Conservation (phyloP, 2,797 vertebrate species). For the Harpagifer antarcticus region DNA sequence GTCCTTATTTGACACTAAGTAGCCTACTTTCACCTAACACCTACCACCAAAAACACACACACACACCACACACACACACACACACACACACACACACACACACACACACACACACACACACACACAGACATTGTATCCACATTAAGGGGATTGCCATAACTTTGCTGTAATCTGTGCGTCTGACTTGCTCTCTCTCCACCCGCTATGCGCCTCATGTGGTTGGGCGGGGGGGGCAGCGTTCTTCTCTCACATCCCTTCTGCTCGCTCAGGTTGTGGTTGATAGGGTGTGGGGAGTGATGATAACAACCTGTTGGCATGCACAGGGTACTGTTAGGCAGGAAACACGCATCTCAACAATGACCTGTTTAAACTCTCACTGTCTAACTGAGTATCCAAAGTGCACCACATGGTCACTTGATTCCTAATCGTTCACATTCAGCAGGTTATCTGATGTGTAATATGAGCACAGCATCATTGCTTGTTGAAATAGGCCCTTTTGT, state of each 20-base stretch:
- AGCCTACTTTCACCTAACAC: slow-evolving; percentile 22
- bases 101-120: slow-evolving; percentile 2
- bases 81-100: neutral
- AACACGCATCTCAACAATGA: neutral
- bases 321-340: neutral
- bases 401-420: neutral
- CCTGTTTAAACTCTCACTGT: neutral
- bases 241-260: slow-evolving; percentile 38
- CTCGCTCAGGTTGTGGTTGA: slow-evolving; percentile 3
- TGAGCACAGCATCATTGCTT: neutral
- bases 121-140: slow-evolving; percentile 8
- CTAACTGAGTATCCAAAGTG: neutral
- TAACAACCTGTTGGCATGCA: slow-evolving; percentile 13
- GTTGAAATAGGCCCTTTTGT: no score
- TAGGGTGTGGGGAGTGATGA: slow-evolving; percentile 40
- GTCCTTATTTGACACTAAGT: slow-evolving; percentile 55
- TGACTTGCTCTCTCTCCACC: slow-evolving; percentile 45
- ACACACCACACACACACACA: slow-evolving; percentile 3
- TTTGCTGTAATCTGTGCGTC: slow-evolving; percentile 66
- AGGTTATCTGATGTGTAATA: neutral
- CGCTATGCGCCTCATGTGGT: slow-evolving; percentile 42
- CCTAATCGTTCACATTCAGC: neutral
- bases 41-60: slow-evolving; percentile 36
- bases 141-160: slow-evolving; percentile 11
- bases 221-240: neutral